phyloP scores from a whole-genome alignment of 2,888 invertebrate species.

The Physocephala rufipes region DNA sequence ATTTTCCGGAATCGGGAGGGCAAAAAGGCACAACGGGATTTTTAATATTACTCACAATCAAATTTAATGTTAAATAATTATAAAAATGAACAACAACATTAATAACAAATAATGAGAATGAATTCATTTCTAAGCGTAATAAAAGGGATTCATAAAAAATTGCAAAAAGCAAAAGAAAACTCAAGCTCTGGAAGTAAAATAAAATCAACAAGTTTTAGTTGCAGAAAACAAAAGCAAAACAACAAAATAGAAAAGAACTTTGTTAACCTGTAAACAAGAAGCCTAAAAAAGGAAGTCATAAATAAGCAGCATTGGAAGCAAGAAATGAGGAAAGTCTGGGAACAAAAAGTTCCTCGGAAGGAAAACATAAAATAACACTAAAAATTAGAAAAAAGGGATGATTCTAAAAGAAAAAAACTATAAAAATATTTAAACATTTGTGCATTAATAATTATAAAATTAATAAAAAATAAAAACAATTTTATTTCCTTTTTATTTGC shows the following conservation, averaged over 20 bases:
- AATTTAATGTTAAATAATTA: not conserved
- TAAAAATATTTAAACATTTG: too few relatives aligned
- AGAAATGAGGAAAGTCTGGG: too few relatives aligned
- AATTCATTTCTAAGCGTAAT: not conserved
- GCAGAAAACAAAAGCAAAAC: not conserved
- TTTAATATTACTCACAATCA: not conserved
- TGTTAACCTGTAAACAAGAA: too few relatives aligned
- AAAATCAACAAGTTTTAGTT: not conserved
- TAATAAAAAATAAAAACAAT: too few relatives aligned
- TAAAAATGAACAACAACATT: not conserved
- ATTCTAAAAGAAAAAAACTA: too few relatives aligned
- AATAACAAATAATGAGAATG: not conserved
- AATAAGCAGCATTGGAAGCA: too few relatives aligned
- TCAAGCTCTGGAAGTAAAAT: not conserved
- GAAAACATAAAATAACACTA: too few relatives aligned
- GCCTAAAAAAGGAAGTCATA: not conserved
- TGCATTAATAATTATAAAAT: too few relatives aligned
- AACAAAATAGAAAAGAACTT: not conserved
- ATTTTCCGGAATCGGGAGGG: not conserved
- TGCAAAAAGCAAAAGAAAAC: not conserved
- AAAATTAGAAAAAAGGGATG: too few relatives aligned
- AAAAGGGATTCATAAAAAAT: not conserved
- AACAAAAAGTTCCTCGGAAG: too few relatives aligned
- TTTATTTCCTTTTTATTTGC: too few relatives aligned
- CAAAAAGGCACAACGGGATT: not conserved